Percentiles rank a stretch among this genome's conserved stretches.
Evolutionary conservation across 1,140 invertebrate species (phyloP).

Genomic region (Drosophila rhopaloa): DNA sequence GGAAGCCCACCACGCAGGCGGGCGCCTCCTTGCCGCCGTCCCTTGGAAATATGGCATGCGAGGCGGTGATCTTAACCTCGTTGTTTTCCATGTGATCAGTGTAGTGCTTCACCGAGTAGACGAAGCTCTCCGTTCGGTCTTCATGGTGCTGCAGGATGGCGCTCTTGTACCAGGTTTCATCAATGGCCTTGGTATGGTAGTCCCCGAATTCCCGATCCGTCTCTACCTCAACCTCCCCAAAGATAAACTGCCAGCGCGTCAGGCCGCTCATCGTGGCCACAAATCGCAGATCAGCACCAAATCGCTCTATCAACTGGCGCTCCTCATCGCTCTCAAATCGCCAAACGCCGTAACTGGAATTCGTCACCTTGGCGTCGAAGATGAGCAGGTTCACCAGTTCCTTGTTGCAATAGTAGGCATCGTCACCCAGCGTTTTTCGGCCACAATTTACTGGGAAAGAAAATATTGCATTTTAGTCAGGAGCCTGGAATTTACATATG

Average conservation of each 20-base stretch:
- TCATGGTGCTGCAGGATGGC: slow-evolving; percentile 94
- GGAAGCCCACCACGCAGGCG: slow-evolving; percentile 94
- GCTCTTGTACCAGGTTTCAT: slow-evolving; percentile 96
- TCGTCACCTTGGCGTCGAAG: slow-evolving; percentile 93
- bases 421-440: slow-evolving; percentile 87
- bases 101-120: slow-evolving; percentile 92
- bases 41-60: slow-evolving; percentile 93
- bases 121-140: slow-evolving; percentile 89
- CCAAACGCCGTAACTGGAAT: slow-evolving; percentile 88
- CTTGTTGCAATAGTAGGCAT: slow-evolving; percentile 93
- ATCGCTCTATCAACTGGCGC: slow-evolving; percentile 87
- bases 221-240: slow-evolving; percentile 85
- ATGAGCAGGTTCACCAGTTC: slow-evolving; percentile 93
- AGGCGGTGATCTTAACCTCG: slow-evolving; percentile 90
- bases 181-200: slow-evolving; percentile 91
- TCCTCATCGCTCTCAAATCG: slow-evolving; percentile 86
- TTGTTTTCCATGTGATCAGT: slow-evolving; percentile 86
- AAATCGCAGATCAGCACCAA: slow-evolving; percentile 90
- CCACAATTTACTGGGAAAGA: slow-evolving; percentile 86
- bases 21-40: slow-evolving; percentile 92
- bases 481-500: too few relatives aligned
- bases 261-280: slow-evolving; percentile 95
- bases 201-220: slow-evolving; percentile 90
- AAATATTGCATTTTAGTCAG: neutral
- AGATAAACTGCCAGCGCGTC: slow-evolving; percentile 92